Evolutionary conservation across 2,888 invertebrate genomes (phyloP), one percentile per base, ranked within the genome.

Genomic region (Agonopterix heracliana): DNA sequence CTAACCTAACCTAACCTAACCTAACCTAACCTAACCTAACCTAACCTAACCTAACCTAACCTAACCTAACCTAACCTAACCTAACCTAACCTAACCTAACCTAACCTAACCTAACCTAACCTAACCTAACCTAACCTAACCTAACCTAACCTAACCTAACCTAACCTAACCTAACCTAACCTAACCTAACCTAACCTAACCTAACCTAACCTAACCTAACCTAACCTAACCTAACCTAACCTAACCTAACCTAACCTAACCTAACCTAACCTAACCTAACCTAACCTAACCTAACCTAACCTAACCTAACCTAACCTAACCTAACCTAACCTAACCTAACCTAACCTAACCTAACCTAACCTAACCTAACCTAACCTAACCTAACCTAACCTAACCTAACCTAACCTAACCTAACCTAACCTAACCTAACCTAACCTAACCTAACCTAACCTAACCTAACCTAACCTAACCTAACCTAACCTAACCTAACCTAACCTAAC

Each of bases 281-380:
- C 51, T 48, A 48, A 41, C 51, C 46, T 44, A 51, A 46, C 51
- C 51, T 48, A 48, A 46, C 51, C 51, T 48, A 51, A 51, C 51
- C 51, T 48, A 48, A 48, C 46, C 50, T 44, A 50, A 44, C 46
- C 46, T 46, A 46, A 44, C 46, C 46, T 46, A 50, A 44, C 46
- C 46, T 44, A 50, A 44, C 46, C 46, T 44, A 50, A 44, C 46
- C 46, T 46, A 46, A 40, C 46, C 45, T 41, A 49, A 26, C 45
- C 45, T 41, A 49, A 42, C 45, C 45, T 45, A 45, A 36, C 45
- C 52, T 47, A 47, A 49, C 52, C 52, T 49, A 49, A 49, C 49
- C 49, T 46, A 49, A 49, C 49, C 49, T 45, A 49, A 49, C 49
- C 49, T 41, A 49, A 49, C 49, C 49, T 45, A 49, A 49, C 49